phyloP scores from a whole-genome alignment of 2,113 vertebrate species.

The Tachysurus fulvidraco region DNA sequence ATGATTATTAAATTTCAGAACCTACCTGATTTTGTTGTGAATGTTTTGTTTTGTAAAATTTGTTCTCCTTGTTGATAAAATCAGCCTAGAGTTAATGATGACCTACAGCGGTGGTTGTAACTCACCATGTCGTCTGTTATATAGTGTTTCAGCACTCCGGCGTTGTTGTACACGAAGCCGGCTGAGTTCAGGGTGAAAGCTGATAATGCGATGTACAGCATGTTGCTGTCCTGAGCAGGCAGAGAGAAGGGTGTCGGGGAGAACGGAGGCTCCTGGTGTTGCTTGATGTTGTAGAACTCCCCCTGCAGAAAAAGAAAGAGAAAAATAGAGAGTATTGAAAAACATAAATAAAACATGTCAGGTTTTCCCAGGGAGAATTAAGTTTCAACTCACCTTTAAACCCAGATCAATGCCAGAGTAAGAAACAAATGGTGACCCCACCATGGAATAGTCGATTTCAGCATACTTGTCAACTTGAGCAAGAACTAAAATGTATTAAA shows the following conservation, averaged over 20 bases:
- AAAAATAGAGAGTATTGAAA: neutral
- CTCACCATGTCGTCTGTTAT: conserved; percentile 76
- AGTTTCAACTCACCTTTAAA: conserved; percentile 67
- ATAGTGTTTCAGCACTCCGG: conserved; percentile 64
- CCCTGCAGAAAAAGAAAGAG: conserved; percentile 62
- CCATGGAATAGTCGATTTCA: conserved; percentile 76
- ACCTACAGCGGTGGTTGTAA: neutral
- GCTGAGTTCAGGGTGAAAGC: conserved; percentile 70
- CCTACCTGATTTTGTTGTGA: too few species aligned
- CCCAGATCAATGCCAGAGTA: conserved; percentile 59
- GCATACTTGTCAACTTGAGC: conserved; percentile 71
- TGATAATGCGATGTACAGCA: conserved; percentile 74
- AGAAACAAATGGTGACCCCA: conserved; percentile 61
- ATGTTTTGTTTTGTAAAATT: too few species aligned
- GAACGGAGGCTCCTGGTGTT: conserved; percentile 72
- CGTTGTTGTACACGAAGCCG: conserved; percentile 72
- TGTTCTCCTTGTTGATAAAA: too few species aligned
- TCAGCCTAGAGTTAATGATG: neutral
- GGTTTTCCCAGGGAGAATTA: neutral
- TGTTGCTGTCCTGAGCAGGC: conserved; percentile 59
- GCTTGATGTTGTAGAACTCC: conserved; percentile 73
- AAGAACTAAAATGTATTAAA: conserved; percentile 59
- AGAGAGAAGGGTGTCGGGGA: conserved; percentile 60
- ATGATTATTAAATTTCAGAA: too few species aligned
- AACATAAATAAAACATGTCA: neutral